phyloP scores from a whole-genome alignment of 2,888 invertebrate genomes.

The Lochmaea capreae region DNA sequence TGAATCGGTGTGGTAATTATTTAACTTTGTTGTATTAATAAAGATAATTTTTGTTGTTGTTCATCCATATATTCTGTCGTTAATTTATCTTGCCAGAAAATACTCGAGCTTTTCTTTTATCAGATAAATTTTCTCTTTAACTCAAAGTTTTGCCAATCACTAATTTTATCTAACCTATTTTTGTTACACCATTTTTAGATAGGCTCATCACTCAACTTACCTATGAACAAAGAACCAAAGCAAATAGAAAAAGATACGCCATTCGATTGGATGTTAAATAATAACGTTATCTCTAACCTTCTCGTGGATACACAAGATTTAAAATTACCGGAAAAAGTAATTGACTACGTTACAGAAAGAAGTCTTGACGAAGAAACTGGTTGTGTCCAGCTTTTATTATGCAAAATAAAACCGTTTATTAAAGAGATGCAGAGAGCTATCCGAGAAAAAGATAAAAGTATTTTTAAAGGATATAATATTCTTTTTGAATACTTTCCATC shows the following conservation, averaged over 20 bases:
- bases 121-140: too few species aligned
- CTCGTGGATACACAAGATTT: conserved; percentile 72
- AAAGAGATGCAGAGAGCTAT: conserved; percentile 81
- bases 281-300: conserved; percentile 71
- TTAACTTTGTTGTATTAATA: too few species aligned
- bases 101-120: too few species aligned
- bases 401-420: conserved; percentile 82
- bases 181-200: conserved; percentile 68
- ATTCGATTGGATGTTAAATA: conserved; percentile 74
- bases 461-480: conserved; percentile 56
- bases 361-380: conserved; percentile 72
- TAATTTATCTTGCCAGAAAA: too few species aligned
- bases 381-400: conserved; percentile 79
- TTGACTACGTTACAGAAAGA: conserved; percentile 70
- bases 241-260: conserved; percentile 63
- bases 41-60: too few species aligned
- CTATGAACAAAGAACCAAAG: conserved; percentile 59
- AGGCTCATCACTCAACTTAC: conserved; percentile 69
- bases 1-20: too few species aligned
- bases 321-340: conserved; percentile 72
- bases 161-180: too few species aligned
- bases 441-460: conserved; percentile 60
- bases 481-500: conserved; percentile 75
- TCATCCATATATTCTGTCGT: too few species aligned
- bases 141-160: too few species aligned